These are phyloP conservation scores for Echinarachnius parma DNA, from an alignment of 53 echinoderm and acorn worm genomes.

Conservation along the genomic window DNA sequence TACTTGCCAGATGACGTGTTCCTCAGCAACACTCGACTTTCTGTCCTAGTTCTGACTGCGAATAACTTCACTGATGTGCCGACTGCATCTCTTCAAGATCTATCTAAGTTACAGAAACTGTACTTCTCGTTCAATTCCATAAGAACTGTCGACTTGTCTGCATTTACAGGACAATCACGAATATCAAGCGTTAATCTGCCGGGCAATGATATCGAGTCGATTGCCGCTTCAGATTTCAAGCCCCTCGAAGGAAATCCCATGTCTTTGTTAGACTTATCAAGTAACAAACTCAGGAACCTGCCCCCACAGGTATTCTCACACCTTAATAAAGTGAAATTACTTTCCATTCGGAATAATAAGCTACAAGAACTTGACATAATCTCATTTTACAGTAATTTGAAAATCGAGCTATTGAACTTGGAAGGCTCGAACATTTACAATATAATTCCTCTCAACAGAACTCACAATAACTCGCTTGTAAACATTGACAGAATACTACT, in stretches of 20 bases:
- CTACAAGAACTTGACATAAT: background rate
- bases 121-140: background rate
- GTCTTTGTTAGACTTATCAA: background rate
- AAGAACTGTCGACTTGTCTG: background rate
- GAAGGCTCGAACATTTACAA: background rate
- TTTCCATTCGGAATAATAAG: background rate
- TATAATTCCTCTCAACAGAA: slow-evolving; percentile 6
- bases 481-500: background rate
- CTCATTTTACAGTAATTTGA: background rate
- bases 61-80: background rate
- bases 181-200: background rate
- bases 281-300: background rate
- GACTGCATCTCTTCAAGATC: background rate
- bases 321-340: background rate
- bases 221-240: background rate
- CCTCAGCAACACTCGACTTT: background rate
- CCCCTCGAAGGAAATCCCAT: background rate
- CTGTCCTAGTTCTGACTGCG: background rate
- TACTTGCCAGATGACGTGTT: background rate
- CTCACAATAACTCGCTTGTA: background rate
- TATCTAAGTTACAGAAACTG: background rate
- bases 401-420: background rate
- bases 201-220: background rate
- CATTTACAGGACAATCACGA: background rate
- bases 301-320: slow-evolving; percentile 1